Percentiles rank a stretch among this genome's conserved stretches.
Evolutionary conservation across 2,888 invertebrate species (phyloP).

Genomic region (Didymodactylos carnosus): DNA sequence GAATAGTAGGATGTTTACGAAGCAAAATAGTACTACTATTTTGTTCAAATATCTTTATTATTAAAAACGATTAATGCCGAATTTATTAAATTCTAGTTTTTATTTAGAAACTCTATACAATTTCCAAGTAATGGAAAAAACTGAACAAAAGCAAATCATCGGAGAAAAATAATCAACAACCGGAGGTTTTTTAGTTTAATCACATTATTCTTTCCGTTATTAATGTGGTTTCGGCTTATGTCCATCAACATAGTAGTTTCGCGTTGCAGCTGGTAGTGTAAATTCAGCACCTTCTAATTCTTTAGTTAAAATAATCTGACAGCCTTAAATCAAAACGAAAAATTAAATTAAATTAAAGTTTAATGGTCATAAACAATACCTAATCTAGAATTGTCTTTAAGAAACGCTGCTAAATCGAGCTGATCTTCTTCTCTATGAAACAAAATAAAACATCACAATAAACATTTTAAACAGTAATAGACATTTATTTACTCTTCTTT

Average conservation of each 20-base stretch:
- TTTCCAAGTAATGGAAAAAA: too few species aligned
- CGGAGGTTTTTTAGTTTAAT: too few species aligned
- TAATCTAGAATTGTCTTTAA: conserved; percentile 79
- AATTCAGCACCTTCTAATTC: conserved; percentile 31
- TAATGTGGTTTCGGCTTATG: conserved; percentile 82
- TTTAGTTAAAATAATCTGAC: conserved; percentile 31
- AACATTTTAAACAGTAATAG: too few species aligned
- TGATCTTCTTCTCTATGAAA: conserved; percentile 69
- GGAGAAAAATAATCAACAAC: too few species aligned
- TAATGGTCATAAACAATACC: conserved; percentile 38
- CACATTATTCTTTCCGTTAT: conserved; percentile 12
- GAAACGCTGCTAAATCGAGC: conserved; percentile 81
- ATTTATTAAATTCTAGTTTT: too few species aligned
- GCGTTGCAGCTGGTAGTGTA: conserved; percentile 27
- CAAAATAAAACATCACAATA: conserved; percentile 13
- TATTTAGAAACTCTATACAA: too few species aligned
- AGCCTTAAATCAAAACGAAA: conserved; percentile 22
- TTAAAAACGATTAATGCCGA: too few species aligned
- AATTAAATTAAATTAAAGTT: not conserved
- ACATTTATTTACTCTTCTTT: conserved; percentile 43
- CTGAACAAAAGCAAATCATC: too few species aligned
- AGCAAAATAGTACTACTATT: too few species aligned
- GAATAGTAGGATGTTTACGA: too few species aligned
- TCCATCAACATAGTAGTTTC: conserved; percentile 50
- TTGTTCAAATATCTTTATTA: too few species aligned